Conservation (phyloP, 2,888 invertebrate species). For the Strigamia crassipes region DNA sequence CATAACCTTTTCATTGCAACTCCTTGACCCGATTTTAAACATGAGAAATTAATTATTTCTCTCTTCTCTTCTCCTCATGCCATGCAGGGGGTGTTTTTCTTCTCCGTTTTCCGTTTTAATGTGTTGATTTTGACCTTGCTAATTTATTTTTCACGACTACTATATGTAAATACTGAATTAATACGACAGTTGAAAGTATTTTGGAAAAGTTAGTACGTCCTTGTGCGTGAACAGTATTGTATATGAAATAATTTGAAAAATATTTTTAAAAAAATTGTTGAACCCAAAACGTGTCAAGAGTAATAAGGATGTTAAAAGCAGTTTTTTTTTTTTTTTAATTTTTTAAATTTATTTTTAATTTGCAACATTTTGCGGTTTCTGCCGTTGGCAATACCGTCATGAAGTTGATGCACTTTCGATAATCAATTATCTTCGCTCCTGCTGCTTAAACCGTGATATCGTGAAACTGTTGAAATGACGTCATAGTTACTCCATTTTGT, state of each 20-base stretch:
- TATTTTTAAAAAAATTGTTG: not conserved
- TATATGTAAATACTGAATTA: not conserved
- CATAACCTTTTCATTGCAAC: not conserved
- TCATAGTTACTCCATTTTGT: not conserved
- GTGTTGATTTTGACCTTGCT: not conserved
- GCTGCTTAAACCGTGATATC: slow-evolving; percentile 13
- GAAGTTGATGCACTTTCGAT: slow-evolving; percentile 32
- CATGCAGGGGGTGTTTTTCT: not conserved
- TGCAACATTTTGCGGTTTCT: slow-evolving; percentile 23
- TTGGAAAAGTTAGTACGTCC: not conserved
- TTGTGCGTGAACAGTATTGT: not conserved
- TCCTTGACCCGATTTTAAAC: slow-evolving; percentile 1
- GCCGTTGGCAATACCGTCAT: not conserved
- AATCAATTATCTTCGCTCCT: slow-evolving; percentile 25
- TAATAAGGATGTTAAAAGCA: not conserved
- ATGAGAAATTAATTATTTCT: not conserved
- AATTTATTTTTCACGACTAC: not conserved
- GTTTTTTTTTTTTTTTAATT: not conserved
- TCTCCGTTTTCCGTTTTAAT: not conserved
- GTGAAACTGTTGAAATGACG: not conserved
- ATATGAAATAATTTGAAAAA: not conserved
- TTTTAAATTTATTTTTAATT: not conserved
- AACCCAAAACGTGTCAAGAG: not conserved
- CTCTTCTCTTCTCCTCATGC: not conserved
- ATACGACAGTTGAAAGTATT: not conserved